Evolutionary conservation across 1,140 invertebrate species (phyloP), one percentile per base, ranked within the genome.

Genomic region (Limonius californicus): DNA sequence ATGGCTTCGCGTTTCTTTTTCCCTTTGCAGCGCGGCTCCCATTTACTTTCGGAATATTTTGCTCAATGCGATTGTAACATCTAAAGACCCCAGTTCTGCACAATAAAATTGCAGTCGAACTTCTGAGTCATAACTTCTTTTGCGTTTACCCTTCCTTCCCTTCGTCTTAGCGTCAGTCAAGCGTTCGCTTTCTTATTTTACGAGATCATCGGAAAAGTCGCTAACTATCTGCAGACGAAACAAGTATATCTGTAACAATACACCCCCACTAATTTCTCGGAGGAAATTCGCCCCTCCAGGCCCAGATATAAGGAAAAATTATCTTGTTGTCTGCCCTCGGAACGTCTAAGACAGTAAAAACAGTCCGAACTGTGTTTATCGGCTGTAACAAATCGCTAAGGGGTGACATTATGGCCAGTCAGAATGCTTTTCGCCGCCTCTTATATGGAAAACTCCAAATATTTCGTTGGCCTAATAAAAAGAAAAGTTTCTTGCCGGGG

Each of bases 291-390:
- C 50, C 50, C 50, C 39, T 59, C 35, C 53, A 21, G 16, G 16
- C 55, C 43, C 20, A 54, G 50, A 42, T 64, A 61, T 64, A 47
- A 50, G 45, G 45, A 58, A 50, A 30, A 57, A 42, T 21, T 39
- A 30, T 21, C 47, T 61, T 27, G 58, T 55, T 55, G 54, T 61
- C 20, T 61, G 32, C 50, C 27, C 47, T 47, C 45, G 47, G 21
- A 32, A 21, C 21, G 47, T 61, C 59, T 61, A 61, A 57, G 63
- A 61, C 43, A 57, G 60, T 65, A 66, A 68, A 70, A 64, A 68
- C 55, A 64, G 64, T 66, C 57, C 50, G 62, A 63, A 70, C 68
- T 62, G 60, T 68, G 62, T 70, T 70, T 70, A 68, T 64, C 67
- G 62, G 62, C 59, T 60, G 66, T 68, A 68, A 68, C 67, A 68